phyloP scores from a whole-genome alignment of 92 coral and sea anemone species.

The Porites rus region DNA sequence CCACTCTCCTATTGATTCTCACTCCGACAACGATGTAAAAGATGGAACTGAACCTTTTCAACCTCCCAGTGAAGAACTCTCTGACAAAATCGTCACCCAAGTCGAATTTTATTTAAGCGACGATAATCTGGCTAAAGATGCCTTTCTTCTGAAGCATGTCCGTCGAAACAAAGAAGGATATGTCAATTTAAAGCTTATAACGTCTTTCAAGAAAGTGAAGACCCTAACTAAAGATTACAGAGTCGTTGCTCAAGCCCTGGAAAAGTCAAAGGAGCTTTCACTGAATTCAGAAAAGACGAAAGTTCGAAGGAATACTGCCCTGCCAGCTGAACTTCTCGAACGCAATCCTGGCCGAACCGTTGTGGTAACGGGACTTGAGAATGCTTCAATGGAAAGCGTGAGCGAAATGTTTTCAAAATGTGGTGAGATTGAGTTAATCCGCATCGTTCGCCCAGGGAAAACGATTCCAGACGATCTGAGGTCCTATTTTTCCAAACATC shows the following conservation, averaged over 20 bases:
- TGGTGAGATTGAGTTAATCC: constrained; percentile 94
- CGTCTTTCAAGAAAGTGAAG: constrained; percentile 97
- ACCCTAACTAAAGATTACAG: constrained; percentile 95
- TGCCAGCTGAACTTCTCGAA: constrained; percentile 88
- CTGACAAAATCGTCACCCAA: constrained; percentile 82
- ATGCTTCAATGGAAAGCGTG: constrained; percentile 86
- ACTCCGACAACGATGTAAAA: constrained; percentile 91
- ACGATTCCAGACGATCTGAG: constrained; percentile 90
- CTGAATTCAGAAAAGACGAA: constrained; percentile 91
- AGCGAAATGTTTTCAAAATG: constrained; percentile 96
- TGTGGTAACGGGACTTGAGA: constrained; percentile 81
- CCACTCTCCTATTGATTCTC: constrained; percentile 83
- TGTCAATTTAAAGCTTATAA: constrained; percentile 94
- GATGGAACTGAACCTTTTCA: constrained; percentile 77
- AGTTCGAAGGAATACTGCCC: constrained; percentile 78
- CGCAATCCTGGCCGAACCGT: constrained; percentile 98
- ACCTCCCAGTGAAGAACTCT: constrained; percentile 92
- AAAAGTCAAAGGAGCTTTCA: constrained; percentile 75
- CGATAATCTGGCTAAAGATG: constrained; percentile 93
- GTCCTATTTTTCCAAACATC: constrained; percentile 70
- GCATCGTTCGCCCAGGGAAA: constrained; percentile 94
- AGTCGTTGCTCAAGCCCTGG: constrained; percentile 91
- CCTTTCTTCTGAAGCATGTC: constrained; percentile 96
- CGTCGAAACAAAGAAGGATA: constrained; percentile 98
- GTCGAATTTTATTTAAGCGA: constrained; percentile 98